These are phyloP conservation scores for Myotis daubentonii DNA, from an alignment of 2,797 vertebrate species.

Conservation along the genomic window DNA sequence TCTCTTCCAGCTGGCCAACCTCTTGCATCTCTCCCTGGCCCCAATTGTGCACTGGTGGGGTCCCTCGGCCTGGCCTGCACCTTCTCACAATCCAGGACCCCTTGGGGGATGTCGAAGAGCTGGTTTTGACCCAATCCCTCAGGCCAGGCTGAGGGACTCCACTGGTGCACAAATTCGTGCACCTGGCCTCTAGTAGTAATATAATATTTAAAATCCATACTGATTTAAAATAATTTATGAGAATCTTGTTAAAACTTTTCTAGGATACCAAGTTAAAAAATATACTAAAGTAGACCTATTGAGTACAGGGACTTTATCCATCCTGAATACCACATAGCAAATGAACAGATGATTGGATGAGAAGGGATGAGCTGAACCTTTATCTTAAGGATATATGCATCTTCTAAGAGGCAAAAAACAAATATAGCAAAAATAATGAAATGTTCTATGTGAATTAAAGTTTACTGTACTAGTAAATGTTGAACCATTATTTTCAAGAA, in stretches of 20 bases:
- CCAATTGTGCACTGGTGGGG: too few relatives aligned
- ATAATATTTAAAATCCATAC: not conserved
- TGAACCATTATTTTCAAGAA: conserved; percentile 10
- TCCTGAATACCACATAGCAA: not conserved
- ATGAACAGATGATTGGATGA: not conserved
- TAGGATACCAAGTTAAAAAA: conserved; percentile 24
- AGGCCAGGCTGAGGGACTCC: too few relatives aligned
- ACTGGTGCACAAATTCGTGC: too few relatives aligned
- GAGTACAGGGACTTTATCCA: not conserved
- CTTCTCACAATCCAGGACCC: too few relatives aligned
- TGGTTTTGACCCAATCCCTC: too few relatives aligned
- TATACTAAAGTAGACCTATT: conserved; percentile 2
- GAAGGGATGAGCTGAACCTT: not conserved
- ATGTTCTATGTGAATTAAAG: conserved; percentile 8
- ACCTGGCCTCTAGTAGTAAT: not conserved
- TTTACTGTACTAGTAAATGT: not conserved
- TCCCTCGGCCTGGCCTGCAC: too few relatives aligned
- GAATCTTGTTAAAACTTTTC: not conserved
- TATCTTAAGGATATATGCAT: not conserved
- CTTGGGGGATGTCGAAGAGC: too few relatives aligned
- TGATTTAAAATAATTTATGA: conserved; percentile 39
- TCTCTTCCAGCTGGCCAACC: too few relatives aligned
- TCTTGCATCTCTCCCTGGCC: too few relatives aligned
- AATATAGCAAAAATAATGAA: conserved; percentile 29
- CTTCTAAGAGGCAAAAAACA: conserved; percentile 3